These are phyloP conservation scores for Galbula dea DNA, from an alignment of 2,113 vertebrate species.

Conservation along the genomic window DNA sequence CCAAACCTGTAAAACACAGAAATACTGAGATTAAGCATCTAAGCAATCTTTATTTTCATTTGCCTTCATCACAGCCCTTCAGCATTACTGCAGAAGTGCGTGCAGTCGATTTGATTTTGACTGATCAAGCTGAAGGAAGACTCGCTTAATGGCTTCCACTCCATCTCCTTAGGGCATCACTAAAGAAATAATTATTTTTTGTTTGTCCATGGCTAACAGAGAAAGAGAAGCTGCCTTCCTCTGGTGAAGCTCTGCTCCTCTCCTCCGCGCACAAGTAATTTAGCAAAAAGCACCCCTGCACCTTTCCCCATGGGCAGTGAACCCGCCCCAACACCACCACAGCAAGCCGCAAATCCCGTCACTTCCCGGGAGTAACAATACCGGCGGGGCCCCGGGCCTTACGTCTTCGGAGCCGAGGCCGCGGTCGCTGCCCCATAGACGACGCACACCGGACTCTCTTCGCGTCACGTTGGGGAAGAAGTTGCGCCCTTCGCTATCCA, in stretches of 20 bases:
- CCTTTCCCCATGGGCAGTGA: background rate
- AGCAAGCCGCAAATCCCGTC: background rate
- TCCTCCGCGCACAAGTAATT: background rate
- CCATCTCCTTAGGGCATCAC: background rate
- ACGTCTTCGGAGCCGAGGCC: background rate
- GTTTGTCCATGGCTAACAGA: background rate
- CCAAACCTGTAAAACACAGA: background rate
- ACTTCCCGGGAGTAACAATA: accelerated
- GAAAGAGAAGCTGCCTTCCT: background rate
- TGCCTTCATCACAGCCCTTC: background rate
- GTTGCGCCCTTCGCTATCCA: background rate
- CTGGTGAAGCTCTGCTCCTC: background rate
- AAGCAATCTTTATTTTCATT: background rate
- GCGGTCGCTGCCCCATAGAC: background rate
- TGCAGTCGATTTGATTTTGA: background rate
- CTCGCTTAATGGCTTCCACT: background rate
- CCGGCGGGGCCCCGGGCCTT: background rate
- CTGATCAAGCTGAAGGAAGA: background rate
- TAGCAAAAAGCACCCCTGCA: background rate
- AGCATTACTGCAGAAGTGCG: background rate
- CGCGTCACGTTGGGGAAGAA: background rate
- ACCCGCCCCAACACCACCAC: background rate
- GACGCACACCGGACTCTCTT: background rate
- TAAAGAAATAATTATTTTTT: background rate
- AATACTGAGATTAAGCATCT: too few species aligned